phyloP scores from a whole-genome alignment of 2,797 vertebrate species.

The Eulemur albifrons region DNA sequence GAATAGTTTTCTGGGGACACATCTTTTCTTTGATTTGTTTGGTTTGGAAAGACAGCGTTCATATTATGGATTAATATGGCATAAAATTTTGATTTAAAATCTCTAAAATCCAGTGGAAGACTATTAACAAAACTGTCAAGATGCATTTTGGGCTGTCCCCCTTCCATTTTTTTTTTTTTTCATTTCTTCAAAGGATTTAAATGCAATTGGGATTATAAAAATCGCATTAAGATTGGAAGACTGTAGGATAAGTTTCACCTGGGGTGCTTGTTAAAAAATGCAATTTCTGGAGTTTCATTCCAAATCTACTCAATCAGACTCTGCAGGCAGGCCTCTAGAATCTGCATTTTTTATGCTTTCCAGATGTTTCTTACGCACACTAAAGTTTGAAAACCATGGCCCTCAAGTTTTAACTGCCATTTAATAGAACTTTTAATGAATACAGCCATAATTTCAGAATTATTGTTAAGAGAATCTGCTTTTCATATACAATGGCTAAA shows the following conservation, averaged over 20 bases:
- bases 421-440: conserved; percentile 61
- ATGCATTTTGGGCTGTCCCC: conserved; percentile 14
- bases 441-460: conserved; percentile 18
- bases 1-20: conserved; percentile 39
- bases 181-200: conserved; percentile 63
- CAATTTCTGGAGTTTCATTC: conserved; percentile 57
- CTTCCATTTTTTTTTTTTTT: neutral
- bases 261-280: conserved; percentile 50
- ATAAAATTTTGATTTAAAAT: conserved; percentile 61
- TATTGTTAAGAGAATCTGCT: conserved; percentile 44
- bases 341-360: conserved; percentile 58
- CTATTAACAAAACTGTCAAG: conserved; percentile 53
- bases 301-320: conserved; percentile 38
- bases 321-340: conserved; percentile 27
- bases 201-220: conserved; percentile 55
- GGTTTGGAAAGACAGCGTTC: conserved; percentile 12
- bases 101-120: conserved; percentile 40
- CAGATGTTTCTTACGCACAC: conserved; percentile 45
- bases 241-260: conserved; percentile 66
- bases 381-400: conserved; percentile 34
- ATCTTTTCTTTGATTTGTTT: conserved; percentile 50
- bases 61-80: conserved; percentile 39
- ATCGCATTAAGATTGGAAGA: conserved; percentile 63
- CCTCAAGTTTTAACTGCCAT: conserved; percentile 53
- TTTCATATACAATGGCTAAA: conserved; percentile 37